phyloP scores from a whole-genome alignment of 2,113 vertebrate species.

The Dissostichus mawsoni region DNA sequence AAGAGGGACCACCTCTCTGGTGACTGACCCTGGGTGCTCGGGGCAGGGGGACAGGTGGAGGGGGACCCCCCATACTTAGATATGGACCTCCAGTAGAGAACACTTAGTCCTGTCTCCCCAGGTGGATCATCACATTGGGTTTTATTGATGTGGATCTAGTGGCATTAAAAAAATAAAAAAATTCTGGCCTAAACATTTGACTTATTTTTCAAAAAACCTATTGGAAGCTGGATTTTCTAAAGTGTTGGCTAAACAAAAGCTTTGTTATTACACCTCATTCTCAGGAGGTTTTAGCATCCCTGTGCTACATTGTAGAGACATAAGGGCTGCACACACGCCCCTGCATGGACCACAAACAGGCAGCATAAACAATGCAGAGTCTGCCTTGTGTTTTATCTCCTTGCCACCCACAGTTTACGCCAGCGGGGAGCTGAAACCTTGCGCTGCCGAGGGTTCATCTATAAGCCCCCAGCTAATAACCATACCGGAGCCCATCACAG shows the following conservation, averaged over 20 bases:
- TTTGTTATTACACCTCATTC: slow-evolving; percentile 38
- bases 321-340: slow-evolving; percentile 56
- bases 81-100: slow-evolving; percentile 66
- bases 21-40: slow-evolving; percentile 68
- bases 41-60: slow-evolving; percentile 79
- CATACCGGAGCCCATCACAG: slow-evolving; percentile 63
- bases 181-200: not conserved
- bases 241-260: slow-evolving; percentile 41
- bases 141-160: not conserved
- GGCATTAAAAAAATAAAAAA: not conserved
- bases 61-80: slow-evolving; percentile 68
- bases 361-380: slow-evolving; percentile 76
- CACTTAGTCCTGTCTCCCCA: slow-evolving; percentile 12
- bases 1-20: slow-evolving; percentile 74
- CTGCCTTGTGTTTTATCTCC: slow-evolving; percentile 76
- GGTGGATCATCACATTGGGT: not conserved
- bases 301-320: slow-evolving; percentile 53
- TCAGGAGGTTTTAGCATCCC: slow-evolving; percentile 53
- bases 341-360: slow-evolving; percentile 76
- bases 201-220: not conserved
- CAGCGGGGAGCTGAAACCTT: slow-evolving; percentile 72
- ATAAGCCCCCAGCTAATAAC: slow-evolving; percentile 66
- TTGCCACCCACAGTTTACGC: slow-evolving; percentile 81
- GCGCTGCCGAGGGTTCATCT: slow-evolving; percentile 70
- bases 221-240: slow-evolving; percentile 9